Evolutionary conservation across 2,797 vertebrate genomes (phyloP).

Genomic region (Acanthornis magna): DNA sequence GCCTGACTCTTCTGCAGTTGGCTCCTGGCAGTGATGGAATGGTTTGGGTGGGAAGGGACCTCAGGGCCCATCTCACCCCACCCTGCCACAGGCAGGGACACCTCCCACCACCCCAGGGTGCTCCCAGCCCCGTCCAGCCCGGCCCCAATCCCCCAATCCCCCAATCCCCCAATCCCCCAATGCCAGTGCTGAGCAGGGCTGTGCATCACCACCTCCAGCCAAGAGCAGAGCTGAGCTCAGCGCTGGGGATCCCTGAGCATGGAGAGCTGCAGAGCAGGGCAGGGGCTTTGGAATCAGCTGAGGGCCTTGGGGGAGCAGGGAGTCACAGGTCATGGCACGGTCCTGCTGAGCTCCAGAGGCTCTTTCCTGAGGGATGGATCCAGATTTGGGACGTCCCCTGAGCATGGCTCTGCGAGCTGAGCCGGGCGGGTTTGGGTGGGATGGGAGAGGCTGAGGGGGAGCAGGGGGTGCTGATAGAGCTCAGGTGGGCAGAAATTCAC

Average conservation of each 20-base stretch:
- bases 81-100: background rate
- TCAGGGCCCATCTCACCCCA: too few species aligned
- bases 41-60: background rate
- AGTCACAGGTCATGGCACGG: fast-evolving
- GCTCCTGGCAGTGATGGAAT: background rate
- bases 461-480: too few species aligned
- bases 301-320: background rate
- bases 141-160: too few species aligned
- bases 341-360: background rate
- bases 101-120: background rate
- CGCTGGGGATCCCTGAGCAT: background rate
- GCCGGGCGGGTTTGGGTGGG: background rate
- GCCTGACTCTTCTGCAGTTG: background rate
- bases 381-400: background rate
- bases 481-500: fast-evolving
- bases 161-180: too few species aligned
- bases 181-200: background rate
- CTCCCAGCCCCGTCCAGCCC: background rate
- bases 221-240: background rate
- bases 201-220: background rate
- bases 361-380: background rate
- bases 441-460: background rate
- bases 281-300: background rate
- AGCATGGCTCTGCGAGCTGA: background rate
- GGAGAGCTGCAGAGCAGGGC: background rate